These are phyloP conservation scores for Lacanobia oleracea DNA, from an alignment of 2,888 invertebrate species.

Conservation along the genomic window DNA sequence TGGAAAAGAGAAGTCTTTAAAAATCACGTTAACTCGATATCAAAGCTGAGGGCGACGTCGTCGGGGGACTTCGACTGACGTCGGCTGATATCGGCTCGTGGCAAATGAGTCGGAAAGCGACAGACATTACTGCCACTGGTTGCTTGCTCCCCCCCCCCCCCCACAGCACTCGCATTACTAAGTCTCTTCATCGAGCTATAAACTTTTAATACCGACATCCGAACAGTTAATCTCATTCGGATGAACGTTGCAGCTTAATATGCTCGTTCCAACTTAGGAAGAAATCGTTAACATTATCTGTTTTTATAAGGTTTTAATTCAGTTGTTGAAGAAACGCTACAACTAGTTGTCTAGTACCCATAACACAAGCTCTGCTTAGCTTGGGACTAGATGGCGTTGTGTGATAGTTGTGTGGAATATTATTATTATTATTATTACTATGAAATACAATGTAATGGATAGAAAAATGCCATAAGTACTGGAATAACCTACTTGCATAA, in stretches of 20 bases:
- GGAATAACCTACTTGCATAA: no score
- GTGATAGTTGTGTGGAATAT: no score
- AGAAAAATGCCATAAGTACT: no score
- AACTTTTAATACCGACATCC: conserved; percentile 37
- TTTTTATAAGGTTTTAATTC: background rate
- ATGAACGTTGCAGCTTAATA: conserved; percentile 26
- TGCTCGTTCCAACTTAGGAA: background rate
- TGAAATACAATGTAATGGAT: no score
- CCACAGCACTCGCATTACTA: conserved; percentile 11
- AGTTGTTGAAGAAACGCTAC: conserved; percentile 2
- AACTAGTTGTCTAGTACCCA: no score
- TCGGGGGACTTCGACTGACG: background rate
- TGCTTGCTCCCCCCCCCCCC: conserved; percentile 1
- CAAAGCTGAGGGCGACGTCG: conserved; percentile 1
- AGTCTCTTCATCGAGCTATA: conserved; percentile 18
- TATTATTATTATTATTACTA: no score
- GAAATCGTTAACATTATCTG: conserved; percentile 1
- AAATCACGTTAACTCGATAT: background rate
- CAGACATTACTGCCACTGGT: conserved; percentile 35
- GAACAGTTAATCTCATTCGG: conserved; percentile 16
- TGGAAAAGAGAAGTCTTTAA: conserved; percentile 7
- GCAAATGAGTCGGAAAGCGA: conserved; percentile 44
- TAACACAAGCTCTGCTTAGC: no score
- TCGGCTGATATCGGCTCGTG: background rate
- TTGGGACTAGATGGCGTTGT: no score